Conservation (phyloP, 2,888 invertebrate species). For the Platerodrilus igneus region DNA sequence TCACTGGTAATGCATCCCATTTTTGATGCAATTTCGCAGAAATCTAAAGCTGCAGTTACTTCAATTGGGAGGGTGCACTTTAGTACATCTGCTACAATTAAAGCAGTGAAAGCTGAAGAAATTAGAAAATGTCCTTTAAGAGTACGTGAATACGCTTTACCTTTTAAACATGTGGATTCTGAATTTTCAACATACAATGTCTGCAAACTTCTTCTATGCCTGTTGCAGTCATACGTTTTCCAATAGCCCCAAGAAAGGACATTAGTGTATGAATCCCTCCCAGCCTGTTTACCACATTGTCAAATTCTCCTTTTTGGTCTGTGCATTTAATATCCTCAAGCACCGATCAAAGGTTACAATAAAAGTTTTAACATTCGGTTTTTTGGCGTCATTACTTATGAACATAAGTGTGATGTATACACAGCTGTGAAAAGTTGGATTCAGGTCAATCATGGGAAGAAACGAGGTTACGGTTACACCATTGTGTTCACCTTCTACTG, state of each 20-base stretch:
- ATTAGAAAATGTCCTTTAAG: neutral
- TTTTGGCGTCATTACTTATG: too few species aligned
- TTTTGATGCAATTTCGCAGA: neutral
- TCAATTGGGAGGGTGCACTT: neutral
- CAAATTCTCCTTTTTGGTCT: too few species aligned
- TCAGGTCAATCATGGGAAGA: conserved; percentile 5
- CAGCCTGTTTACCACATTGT: too few species aligned
- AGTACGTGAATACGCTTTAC: too few species aligned
- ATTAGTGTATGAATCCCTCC: too few species aligned
- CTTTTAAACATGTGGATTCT: too few species aligned
- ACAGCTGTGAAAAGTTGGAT: conserved; percentile 7
- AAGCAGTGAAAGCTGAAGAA: conserved; percentile 1
- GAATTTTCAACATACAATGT: too few species aligned
- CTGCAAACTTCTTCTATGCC: too few species aligned
- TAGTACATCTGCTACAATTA: conserved; percentile 1
- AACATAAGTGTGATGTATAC: conserved; percentile 2
- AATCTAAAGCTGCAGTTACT: neutral
- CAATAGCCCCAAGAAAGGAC: too few species aligned
- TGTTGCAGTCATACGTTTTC: too few species aligned
- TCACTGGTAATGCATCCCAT: neutral
- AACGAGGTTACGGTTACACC: conserved; percentile 4
- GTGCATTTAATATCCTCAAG: too few species aligned
- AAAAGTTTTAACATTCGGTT: neutral
- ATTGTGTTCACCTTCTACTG: conserved; percentile 4
- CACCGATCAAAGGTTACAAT: conserved; percentile 5